These are phyloP conservation scores for Leistus spinibarbis DNA, from an alignment of 2,888 invertebrate genomes.

Conservation along the genomic window DNA sequence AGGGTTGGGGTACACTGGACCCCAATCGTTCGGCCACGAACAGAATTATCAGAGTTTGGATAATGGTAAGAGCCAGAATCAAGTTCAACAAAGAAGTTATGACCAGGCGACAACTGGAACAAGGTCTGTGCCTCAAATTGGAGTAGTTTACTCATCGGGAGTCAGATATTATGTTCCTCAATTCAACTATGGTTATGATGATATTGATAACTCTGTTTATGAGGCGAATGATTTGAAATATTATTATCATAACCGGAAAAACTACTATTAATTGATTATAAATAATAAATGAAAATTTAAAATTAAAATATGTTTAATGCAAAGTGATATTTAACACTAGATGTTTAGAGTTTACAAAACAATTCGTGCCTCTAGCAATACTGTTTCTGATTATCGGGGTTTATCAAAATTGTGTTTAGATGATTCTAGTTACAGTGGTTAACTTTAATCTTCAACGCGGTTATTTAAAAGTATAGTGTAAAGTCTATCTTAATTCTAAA, in stretches of 20 bases:
- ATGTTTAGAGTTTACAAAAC: neutral
- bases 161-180: conserved; percentile 56
- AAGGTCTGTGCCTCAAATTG: conserved; percentile 54
- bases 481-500: too few species aligned
- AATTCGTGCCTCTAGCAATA: neutral
- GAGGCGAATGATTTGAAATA: conserved; percentile 52
- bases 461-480: too few species aligned
- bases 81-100: conserved; percentile 17
- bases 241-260: conserved; percentile 32
- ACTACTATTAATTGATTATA: neutral
- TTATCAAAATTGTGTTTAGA: too few species aligned
- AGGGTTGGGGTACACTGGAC: conserved; percentile 53
- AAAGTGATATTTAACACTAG: conserved; percentile 30
- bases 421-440: too few species aligned
- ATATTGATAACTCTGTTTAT: conserved; percentile 54
- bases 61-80: neutral
- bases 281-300: conserved; percentile 27
- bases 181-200: conserved; percentile 47
- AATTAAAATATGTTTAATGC: conserved; percentile 12
- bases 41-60: conserved; percentile 44
- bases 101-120: conserved; percentile 15
- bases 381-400: too few species aligned
- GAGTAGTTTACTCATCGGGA: conserved; percentile 55
- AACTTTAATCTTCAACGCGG: too few species aligned
- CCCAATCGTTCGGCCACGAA: conserved; percentile 54